Conservation (phyloP, 2,797 vertebrate species). For the Micropoecilia bifurca region DNA sequence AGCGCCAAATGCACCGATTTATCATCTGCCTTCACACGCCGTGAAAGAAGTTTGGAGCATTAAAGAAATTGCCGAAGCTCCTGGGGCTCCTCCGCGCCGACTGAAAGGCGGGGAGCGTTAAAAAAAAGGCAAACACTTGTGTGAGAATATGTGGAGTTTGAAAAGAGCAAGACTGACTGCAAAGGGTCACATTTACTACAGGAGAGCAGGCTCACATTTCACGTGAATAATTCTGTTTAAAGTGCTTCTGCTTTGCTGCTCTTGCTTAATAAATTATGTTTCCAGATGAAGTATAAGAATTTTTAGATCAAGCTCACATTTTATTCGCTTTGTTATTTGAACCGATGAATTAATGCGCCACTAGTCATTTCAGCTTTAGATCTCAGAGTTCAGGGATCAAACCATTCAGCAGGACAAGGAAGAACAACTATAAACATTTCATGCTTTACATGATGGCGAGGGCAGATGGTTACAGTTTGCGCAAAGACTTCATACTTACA, state of each 20-base stretch:
- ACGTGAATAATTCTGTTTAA: not conserved
- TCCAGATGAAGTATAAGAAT: not conserved
- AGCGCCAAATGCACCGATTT: slow-evolving; percentile 36
- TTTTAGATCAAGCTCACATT: not conserved
- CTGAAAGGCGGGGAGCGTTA: not conserved
- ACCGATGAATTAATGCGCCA: not conserved
- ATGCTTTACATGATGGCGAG: not conserved
- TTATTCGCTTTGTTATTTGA: not conserved
- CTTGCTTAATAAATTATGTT: not conserved
- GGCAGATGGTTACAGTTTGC: not conserved
- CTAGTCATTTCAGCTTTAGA: not conserved
- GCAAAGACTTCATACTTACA: not conserved
- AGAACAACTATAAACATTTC: not conserved
- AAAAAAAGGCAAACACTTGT: not conserved
- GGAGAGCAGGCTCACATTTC: not conserved
- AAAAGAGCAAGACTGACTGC: not conserved
- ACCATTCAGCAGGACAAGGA: not conserved
- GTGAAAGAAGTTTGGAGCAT: slow-evolving; percentile 5
- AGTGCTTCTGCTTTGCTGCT: not conserved
- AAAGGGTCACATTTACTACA: not conserved
- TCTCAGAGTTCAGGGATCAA: not conserved
- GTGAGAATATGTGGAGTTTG: not conserved
- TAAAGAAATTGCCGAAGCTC: not conserved
- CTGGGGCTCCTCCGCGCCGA: not conserved
- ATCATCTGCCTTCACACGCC: not conserved